Percentiles rank a stretch among this genome's conserved stretches.
phyloP scores from a whole-genome alignment of 2,797 vertebrate genomes.

The Pseudochirops corinnae region DNA sequence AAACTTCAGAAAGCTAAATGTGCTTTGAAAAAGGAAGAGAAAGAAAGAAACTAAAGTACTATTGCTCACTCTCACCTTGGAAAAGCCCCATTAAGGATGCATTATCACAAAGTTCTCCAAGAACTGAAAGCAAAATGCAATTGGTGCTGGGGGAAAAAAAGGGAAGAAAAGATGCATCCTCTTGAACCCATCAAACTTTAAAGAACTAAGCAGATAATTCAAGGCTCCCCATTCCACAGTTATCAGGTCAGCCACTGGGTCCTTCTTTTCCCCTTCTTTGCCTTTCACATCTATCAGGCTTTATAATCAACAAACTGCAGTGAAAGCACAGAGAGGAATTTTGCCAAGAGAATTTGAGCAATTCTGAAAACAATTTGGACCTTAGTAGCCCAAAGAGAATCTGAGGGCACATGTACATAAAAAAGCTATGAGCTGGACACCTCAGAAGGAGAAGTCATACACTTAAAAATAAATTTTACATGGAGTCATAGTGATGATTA shows the following conservation, averaged over 20 bases:
- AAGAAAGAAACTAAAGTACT: slow-evolving; percentile 30
- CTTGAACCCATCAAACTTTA: not conserved
- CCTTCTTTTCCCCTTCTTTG: not conserved
- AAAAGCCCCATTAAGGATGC: slow-evolving; percentile 48
- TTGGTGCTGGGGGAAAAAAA: not conserved
- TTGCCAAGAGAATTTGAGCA: not conserved
- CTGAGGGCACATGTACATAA: not conserved
- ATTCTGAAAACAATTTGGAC: not conserved
- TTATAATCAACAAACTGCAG: not conserved
- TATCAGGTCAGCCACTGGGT: not conserved
- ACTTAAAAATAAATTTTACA: not conserved
- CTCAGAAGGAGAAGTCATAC: not conserved
- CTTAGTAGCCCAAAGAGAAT: not conserved
- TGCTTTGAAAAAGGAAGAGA: slow-evolving; percentile 32
- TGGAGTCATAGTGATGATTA: not conserved
- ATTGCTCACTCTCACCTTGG: slow-evolving; percentile 46
- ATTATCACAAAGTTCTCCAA: slow-evolving; percentile 33
- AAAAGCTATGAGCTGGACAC: not conserved
- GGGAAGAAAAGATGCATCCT: not conserved
- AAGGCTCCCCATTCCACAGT: not conserved
- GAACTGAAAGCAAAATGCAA: slow-evolving; percentile 28
- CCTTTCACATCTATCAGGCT: not conserved
- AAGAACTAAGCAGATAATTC: not conserved
- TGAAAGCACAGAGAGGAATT: not conserved
- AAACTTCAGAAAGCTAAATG: slow-evolving; percentile 64